Percentiles rank a stretch among this genome's conserved stretches.
Conservation (phyloP, 2,113 vertebrate species). For the Aramus guarauna region DNA sequence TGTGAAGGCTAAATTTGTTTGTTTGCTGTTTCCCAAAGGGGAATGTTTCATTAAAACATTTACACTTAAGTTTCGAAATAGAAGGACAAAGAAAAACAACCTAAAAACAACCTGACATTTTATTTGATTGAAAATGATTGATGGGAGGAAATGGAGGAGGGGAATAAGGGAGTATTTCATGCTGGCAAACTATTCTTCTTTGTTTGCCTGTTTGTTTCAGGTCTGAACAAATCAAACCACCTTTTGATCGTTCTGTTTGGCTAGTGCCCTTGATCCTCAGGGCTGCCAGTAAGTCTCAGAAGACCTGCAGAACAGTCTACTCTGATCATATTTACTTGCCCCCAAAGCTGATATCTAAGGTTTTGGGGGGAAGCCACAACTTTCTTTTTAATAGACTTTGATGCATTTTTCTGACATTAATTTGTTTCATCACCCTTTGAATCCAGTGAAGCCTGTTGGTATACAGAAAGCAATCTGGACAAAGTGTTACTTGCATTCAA, state of each 20-base stretch:
- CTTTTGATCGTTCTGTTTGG: not conserved
- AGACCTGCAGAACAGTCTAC: not conserved
- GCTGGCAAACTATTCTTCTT: not conserved
- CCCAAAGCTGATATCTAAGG: not conserved
- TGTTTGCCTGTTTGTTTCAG: not conserved
- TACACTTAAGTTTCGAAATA: not conserved
- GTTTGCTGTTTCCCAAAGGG: not conserved
- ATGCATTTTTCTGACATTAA: not conserved
- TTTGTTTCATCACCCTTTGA: not conserved
- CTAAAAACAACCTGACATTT: not conserved
- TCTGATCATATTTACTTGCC: not conserved
- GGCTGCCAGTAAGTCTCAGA: not conserved
- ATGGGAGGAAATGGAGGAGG: not conserved
- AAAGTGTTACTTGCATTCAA: not conserved
- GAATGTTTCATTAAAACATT: conserved; percentile 6
- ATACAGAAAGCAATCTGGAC: not conserved
- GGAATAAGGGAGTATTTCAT: not conserved
- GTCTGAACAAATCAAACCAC: not conserved
- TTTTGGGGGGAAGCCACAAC: not conserved
- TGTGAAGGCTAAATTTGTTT: not conserved
- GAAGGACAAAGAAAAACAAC: not conserved
- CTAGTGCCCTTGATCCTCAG: not conserved
- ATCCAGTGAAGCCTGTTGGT: not conserved
- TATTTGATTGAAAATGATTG: conserved; percentile 17
- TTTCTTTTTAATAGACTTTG: not conserved